phyloP scores from a whole-genome alignment of 2,888 invertebrate species.

The Reticulitermes lucifugus region DNA sequence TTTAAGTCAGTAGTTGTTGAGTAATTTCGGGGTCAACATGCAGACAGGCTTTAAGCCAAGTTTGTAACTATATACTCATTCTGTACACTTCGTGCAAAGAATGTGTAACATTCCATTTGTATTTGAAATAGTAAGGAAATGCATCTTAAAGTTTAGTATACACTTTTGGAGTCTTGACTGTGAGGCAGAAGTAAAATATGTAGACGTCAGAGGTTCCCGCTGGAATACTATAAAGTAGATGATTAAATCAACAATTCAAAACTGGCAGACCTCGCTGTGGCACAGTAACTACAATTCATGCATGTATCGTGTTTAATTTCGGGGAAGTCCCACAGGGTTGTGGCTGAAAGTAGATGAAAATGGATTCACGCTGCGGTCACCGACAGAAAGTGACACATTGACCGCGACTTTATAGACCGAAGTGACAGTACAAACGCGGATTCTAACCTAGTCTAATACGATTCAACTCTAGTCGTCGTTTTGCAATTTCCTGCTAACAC shows the following conservation, averaged over 20 bases:
- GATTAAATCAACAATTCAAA: constrained; percentile 16
- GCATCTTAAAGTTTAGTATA: no score
- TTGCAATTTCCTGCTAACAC: not conserved
- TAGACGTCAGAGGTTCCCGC: no score
- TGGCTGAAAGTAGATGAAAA: not conserved
- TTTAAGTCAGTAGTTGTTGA: no score
- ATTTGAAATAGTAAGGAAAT: no score
- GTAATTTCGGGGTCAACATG: no score
- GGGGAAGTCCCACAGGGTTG: not conserved
- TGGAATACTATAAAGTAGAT: not conserved
- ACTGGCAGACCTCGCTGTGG: not conserved
- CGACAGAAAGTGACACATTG: not conserved
- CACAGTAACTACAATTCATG: not conserved
- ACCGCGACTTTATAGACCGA: not conserved
- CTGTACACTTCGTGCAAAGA: no score
- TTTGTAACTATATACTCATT: no score
- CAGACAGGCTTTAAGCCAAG: no score
- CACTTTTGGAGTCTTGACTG: no score
- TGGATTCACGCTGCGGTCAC: not conserved
- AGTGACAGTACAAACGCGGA: not conserved
- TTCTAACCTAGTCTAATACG: not conserved
- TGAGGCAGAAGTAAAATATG: no score
- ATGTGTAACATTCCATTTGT: no score
- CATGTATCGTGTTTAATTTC: constrained; percentile 11
- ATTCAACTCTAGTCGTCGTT: not conserved